Conservation (phyloP, 2,888 invertebrate genomes). For the Phengaris alcon region DNA sequence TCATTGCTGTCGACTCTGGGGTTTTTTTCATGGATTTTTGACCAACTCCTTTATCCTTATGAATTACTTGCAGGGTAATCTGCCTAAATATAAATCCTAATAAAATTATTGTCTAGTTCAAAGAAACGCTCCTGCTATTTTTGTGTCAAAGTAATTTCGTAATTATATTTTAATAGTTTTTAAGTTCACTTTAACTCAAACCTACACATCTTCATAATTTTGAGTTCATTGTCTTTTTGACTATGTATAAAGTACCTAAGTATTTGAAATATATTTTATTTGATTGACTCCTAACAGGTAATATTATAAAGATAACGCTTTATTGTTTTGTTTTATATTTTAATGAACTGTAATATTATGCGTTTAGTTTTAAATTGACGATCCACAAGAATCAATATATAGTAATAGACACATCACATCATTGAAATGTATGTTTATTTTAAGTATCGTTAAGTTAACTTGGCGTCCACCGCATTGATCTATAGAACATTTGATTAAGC, state of each 20-base stretch:
- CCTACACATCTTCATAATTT: neutral
- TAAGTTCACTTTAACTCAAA: neutral
- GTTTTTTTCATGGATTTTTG: no score
- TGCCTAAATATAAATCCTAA: constrained; percentile 10
- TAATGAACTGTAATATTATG: neutral
- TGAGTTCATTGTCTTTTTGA: neutral
- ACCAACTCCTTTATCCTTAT: neutral
- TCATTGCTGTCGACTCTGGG: no score
- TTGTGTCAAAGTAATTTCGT: neutral
- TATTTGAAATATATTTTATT: neutral
- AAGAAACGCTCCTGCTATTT: neutral
- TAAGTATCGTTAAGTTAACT: neutral
- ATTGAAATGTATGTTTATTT: neutral
- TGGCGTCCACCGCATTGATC: constrained; percentile 11
- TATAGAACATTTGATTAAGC: no score
- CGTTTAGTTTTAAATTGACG: neutral
- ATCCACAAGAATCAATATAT: neutral
- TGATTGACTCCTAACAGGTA: neutral
- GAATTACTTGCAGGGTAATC: constrained; percentile 11
- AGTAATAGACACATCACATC: neutral
- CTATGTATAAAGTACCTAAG: constrained; percentile 7
- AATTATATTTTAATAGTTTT: neutral
- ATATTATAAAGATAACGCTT: neutral
- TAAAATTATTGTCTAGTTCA: neutral
- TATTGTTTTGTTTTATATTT: neutral